phyloP scores from a whole-genome alignment of 2,113 vertebrate genomes.

The Fregata magnificens region DNA sequence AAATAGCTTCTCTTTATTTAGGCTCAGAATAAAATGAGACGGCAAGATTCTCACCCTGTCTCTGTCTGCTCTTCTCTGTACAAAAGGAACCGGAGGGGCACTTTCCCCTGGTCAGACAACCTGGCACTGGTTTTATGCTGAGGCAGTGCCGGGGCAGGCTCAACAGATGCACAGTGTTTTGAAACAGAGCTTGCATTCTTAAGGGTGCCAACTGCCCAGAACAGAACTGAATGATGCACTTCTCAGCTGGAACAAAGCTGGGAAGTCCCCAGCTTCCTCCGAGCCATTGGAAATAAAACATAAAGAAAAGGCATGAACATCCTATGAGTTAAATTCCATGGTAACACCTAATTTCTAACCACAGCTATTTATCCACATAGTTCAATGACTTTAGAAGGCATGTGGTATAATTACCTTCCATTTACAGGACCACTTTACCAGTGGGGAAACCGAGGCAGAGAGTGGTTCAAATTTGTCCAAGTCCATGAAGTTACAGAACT shows the following conservation, averaged over 20 bases:
- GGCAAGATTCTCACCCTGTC: neutral
- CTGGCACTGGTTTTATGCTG: constrained; percentile 30
- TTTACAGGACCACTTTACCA: neutral
- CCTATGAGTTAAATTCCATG: neutral
- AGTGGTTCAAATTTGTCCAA: neutral
- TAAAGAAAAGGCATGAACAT: neutral
- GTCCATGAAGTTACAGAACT: neutral
- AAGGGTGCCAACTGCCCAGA: neutral
- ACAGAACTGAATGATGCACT: constrained; percentile 15
- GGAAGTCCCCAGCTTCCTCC: neutral
- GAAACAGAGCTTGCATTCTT: constrained; percentile 57
- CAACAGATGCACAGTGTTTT: constrained; percentile 23
- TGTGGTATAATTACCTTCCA: neutral
- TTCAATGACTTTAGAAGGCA: neutral
- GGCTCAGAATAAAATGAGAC: neutral
- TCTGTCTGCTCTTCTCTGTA: neutral
- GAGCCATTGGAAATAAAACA: neutral
- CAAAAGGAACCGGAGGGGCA: neutral
- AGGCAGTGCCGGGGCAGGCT: constrained; percentile 1
- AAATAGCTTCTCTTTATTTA: neutral
- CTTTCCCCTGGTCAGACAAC: neutral
- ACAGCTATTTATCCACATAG: neutral
- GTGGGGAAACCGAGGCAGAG: neutral
- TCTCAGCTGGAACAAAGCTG: neutral
- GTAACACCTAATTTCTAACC: neutral